Evolutionary conservation across 1,140 invertebrate species (phyloP).

Genomic region (Brachionus manjavacas): DNA sequence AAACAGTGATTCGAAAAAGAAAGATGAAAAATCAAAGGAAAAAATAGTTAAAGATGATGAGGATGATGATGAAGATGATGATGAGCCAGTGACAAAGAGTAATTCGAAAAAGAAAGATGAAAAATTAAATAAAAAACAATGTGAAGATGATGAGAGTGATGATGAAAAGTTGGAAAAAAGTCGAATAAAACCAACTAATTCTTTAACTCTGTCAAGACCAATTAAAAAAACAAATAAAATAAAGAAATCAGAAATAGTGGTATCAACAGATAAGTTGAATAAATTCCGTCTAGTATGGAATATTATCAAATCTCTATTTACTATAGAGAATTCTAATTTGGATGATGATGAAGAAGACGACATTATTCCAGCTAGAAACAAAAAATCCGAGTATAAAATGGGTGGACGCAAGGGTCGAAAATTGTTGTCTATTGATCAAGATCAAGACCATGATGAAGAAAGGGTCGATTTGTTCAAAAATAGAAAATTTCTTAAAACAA

Average conservation of each 20-base stretch:
- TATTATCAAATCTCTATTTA: conserved; percentile 19
- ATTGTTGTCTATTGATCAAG: conserved; percentile 48
- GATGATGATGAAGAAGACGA: conserved; percentile 11
- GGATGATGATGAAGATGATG: background rate
- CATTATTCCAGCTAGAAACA: background rate
- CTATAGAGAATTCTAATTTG: background rate
- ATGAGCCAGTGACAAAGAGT: background rate
- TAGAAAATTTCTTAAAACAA: background rate
- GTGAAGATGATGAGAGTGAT: conserved; percentile 37
- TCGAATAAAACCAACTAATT: background rate
- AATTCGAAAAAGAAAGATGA: background rate
- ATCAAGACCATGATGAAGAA: conserved; percentile 45
- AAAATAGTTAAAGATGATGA: conserved; percentile 41
- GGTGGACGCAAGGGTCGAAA: conserved; percentile 47
- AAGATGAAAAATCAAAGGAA: conserved; percentile 29
- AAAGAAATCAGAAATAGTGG: conserved; percentile 27
- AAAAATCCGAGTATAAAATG: conserved; percentile 44
- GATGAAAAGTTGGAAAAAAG: background rate
- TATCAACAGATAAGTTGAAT: background rate
- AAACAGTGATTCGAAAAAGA: conserved; percentile 45
- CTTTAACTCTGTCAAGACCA: background rate
- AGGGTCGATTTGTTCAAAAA: background rate
- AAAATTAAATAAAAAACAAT: background rate
- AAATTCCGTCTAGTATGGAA: conserved; percentile 20
- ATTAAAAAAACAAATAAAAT: background rate